Conservation (phyloP, 92 coral and sea anemone genomes). For the Ricordea florida region DNA sequence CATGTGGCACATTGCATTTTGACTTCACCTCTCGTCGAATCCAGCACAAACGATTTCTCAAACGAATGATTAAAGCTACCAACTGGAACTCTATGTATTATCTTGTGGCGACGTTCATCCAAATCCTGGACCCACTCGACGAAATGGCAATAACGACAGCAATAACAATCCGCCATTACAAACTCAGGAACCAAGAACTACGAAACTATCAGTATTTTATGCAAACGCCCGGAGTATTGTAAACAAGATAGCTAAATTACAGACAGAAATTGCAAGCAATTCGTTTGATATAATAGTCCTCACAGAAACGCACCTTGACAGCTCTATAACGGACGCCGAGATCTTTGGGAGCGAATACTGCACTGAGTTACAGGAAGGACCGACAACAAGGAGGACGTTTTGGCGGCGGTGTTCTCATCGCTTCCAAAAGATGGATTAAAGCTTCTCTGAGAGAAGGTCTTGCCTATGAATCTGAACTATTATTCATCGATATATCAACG, state of each 20-base stretch:
- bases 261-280: slow-evolving; percentile 18
- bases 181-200: slow-evolving; percentile 23
- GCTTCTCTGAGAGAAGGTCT: slow-evolving; percentile 38
- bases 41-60: too few species aligned
- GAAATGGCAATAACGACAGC: not conserved
- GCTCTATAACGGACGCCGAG: slow-evolving; percentile 29
- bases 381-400: slow-evolving; percentile 26
- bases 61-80: too few species aligned
- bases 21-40: too few species aligned
- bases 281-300: slow-evolving; percentile 29
- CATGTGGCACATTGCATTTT: too few species aligned
- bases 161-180: slow-evolving; percentile 17
- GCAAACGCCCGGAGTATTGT: slow-evolving; percentile 43
- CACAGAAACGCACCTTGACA: slow-evolving; percentile 58
- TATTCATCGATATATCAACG: slow-evolving; percentile 15
- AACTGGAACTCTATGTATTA: too few species aligned
- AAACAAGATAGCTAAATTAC: slow-evolving; percentile 25
- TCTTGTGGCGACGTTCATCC: too few species aligned
- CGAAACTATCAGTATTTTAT: slow-evolving; percentile 38
- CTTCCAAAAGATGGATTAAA: slow-evolving; percentile 2
- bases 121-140: too few species aligned
- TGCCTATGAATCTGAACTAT: slow-evolving; percentile 17
- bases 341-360: slow-evolving; percentile 17
- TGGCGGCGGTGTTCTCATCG: slow-evolving; percentile 46
- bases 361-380: slow-evolving; percentile 29